Evolutionary conservation across 2,888 invertebrate genomes (phyloP).

Genomic region (Metalampra italica): DNA sequence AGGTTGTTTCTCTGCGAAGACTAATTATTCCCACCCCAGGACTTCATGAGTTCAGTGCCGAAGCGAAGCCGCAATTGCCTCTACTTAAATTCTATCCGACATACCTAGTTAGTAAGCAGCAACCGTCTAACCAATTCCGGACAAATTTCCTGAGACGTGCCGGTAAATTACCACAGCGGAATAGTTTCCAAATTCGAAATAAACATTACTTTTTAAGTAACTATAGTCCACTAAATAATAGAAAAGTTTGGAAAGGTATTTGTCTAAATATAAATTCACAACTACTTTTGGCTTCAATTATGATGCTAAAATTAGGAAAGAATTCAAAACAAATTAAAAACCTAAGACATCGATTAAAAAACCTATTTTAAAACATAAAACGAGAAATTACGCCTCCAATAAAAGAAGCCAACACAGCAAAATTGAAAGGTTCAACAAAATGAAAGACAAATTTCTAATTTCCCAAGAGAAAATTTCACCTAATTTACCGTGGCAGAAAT

Average conservation of each 20-base stretch:
- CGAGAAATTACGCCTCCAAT: slow-evolving; percentile 1
- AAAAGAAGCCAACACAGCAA: slow-evolving; percentile 1
- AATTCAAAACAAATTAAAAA: too few relatives aligned
- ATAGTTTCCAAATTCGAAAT: neutral
- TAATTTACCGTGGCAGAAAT: slow-evolving; percentile 8
- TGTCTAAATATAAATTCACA: too few relatives aligned
- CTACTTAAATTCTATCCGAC: neutral
- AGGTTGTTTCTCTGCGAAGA: too few relatives aligned
- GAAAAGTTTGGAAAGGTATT: too few relatives aligned
- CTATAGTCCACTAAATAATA: too few relatives aligned
- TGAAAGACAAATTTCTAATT: slow-evolving; percentile 11
- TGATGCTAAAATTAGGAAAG: too few relatives aligned
- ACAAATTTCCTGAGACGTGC: neutral
- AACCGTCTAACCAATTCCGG: neutral
- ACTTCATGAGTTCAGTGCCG: too few relatives aligned
- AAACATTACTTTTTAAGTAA: too few relatives aligned
- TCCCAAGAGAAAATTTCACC: slow-evolving; percentile 6
- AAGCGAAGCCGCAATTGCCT: neutral
- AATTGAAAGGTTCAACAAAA: slow-evolving; percentile 12
- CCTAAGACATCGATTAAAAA: neutral
- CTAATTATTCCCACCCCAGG: too few relatives aligned
- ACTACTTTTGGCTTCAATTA: too few relatives aligned
- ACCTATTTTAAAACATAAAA: neutral
- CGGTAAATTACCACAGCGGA: neutral
- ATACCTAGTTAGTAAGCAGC: neutral